Evolutionary conservation across 2,113 vertebrate species (phyloP).

Genomic region (Emydura subglobosa): DNA sequence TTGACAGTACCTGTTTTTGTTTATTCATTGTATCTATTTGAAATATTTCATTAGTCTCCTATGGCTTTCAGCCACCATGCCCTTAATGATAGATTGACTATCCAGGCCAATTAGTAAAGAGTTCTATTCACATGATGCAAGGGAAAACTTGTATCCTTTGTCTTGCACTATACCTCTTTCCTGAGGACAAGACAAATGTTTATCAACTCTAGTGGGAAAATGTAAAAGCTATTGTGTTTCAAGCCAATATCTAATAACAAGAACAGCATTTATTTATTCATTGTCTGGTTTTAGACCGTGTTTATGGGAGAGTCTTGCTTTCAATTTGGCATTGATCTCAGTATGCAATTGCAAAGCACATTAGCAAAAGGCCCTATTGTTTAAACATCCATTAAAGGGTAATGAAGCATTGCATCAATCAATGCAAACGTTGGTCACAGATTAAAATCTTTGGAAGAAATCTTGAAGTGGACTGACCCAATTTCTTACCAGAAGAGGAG

Average conservation of each 20-base stretch:
- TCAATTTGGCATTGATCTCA: conserved; percentile 42
- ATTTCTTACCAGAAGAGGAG: background rate
- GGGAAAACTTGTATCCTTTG: background rate
- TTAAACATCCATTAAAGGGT: conserved; percentile 32
- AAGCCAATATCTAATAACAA: conserved; percentile 60
- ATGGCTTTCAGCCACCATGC: fast-evolving
- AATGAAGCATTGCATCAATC: conserved; percentile 38
- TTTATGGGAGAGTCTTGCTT: conserved; percentile 16
- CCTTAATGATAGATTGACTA: fast-evolving
- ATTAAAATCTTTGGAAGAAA: conserved; percentile 1
- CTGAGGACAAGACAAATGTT: background rate
- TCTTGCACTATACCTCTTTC: background rate
- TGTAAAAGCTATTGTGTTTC: conserved; percentile 63
- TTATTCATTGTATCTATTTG: background rate
- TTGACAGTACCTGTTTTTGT: background rate
- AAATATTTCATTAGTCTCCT: fast-evolving
- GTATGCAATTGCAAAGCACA: conserved; percentile 35
- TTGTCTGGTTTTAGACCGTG: conserved; percentile 22
- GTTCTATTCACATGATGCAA: background rate
- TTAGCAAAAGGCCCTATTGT: conserved; percentile 1
- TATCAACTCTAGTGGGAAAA: conserved; percentile 38
- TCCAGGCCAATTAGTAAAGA: background rate
- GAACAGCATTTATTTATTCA: conserved; percentile 67
- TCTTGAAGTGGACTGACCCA: background rate
- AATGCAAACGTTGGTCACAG: background rate